Evolutionary conservation across 53 echinoderm and acorn worm species (phyloP).

Genomic region (Apostichopus leukothele): DNA sequence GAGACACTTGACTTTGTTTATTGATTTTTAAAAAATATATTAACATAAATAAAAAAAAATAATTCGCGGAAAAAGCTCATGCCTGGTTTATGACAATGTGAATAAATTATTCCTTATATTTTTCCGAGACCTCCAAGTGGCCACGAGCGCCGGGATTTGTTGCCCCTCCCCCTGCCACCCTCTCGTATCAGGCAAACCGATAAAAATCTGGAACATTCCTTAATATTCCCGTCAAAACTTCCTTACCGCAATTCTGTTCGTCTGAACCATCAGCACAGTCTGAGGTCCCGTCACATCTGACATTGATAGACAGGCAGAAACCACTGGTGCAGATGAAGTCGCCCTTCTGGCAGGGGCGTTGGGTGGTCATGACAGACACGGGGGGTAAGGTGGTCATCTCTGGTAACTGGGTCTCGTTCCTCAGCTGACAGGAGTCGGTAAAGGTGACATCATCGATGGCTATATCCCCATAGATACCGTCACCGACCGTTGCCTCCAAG

Average conservation of each 20-base stretch:
- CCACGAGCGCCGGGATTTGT: too few relatives aligned
- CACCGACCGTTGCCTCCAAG: constrained; percentile 79
- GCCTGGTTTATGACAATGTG: too few relatives aligned
- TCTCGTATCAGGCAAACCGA: too few relatives aligned
- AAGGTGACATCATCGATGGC: constrained; percentile 84
- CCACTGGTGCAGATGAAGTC: constrained; percentile 67
- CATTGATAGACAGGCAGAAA: constrained; percentile 49
- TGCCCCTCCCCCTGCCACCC: too few relatives aligned
- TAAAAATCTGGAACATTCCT: too few relatives aligned
- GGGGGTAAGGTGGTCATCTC: constrained; percentile 58
- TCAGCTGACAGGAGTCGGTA: constrained; percentile 59
- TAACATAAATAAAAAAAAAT: too few relatives aligned
- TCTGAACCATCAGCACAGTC: constrained; percentile 60
- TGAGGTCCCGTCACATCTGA: constrained; percentile 54
- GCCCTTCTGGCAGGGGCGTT: constrained; percentile 57
- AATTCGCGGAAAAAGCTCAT: too few relatives aligned
- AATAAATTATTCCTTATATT: too few relatives aligned
- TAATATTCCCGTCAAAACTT: too few relatives aligned
- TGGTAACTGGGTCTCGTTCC: constrained; percentile 48
- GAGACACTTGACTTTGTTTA: too few relatives aligned
- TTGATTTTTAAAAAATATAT: too few relatives aligned
- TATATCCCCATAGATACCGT: constrained; percentile 78
- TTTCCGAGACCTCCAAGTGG: too few relatives aligned
- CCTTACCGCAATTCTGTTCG: constrained; percentile 67
- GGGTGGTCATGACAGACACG: constrained; percentile 38